phyloP scores from a whole-genome alignment of 37 sponge, comb jelly and placozoan species.

The Hormiphora californensis region DNA sequence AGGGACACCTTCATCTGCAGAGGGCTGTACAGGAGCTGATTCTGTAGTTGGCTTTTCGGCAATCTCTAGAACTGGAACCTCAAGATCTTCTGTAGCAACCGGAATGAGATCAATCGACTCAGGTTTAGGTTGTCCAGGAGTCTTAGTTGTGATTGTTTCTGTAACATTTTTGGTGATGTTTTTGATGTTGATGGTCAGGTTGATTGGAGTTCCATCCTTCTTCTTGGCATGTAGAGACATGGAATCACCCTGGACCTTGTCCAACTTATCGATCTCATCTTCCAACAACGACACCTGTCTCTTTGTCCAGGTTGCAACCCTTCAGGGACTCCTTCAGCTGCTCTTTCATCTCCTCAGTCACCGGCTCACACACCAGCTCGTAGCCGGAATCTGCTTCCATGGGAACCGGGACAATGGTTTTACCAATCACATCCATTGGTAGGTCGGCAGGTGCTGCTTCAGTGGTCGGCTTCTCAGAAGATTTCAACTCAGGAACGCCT shows the following conservation, averaged over 20 bases:
- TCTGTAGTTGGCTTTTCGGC: too few species aligned
- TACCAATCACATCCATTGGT: too few species aligned
- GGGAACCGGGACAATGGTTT: not conserved
- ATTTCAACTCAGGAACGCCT: too few species aligned
- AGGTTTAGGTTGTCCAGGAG: too few species aligned
- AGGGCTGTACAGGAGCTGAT: too few species aligned
- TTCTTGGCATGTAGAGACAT: not conserved
- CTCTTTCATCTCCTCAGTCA: not conserved
- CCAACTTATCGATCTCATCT: not conserved
- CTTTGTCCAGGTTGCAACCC: not conserved
- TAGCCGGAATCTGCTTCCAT: not conserved
- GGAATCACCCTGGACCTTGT: not conserved
- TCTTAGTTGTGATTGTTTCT: too few species aligned
- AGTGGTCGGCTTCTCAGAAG: too few species aligned
- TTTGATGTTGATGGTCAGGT: constrained; percentile 13
- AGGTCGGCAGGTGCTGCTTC: too few species aligned
- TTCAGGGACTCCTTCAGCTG: not conserved
- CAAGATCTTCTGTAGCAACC: not conserved
- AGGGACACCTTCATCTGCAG: too few species aligned
- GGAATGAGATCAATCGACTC: not conserved
- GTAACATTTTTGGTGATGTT: constrained; percentile 32
- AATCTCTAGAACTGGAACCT: too few species aligned
- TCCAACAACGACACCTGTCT: not conserved
- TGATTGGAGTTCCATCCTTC: constrained; percentile 32
- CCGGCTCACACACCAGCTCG: too few species aligned